Evolutionary conservation across 2,797 vertebrate species (phyloP).

Genomic region (Galago senegalensis): DNA sequence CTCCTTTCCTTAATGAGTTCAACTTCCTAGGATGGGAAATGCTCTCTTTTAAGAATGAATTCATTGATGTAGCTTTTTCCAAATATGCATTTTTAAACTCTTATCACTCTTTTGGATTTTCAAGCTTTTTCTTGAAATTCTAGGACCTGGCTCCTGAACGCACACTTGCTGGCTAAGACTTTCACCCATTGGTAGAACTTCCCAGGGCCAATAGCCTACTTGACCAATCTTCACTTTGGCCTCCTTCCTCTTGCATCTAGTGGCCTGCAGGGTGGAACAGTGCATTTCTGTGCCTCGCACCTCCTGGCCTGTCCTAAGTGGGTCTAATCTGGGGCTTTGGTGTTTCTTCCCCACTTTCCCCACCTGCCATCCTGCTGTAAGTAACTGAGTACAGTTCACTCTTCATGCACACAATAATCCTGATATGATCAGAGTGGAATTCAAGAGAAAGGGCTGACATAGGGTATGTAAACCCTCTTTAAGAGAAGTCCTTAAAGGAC

Average conservation of each 20-base stretch:
- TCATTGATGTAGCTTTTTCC: background rate
- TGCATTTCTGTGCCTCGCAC: background rate
- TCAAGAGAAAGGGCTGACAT: background rate
- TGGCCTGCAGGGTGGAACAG: background rate
- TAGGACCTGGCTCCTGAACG: background rate
- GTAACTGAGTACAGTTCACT: background rate
- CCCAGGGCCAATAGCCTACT: background rate
- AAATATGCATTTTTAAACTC: background rate
- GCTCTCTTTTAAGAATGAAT: background rate
- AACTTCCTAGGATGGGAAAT: background rate
- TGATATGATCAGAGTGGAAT: background rate
- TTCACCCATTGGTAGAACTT: background rate
- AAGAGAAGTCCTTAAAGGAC: constrained; percentile 48
- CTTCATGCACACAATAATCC: background rate
- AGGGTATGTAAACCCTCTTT: background rate
- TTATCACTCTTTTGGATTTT: background rate
- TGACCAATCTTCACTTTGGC: background rate
- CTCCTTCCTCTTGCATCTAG: rapidly evolving
- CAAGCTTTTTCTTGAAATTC: background rate
- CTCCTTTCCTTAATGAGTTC: background rate
- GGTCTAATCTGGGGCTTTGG: background rate
- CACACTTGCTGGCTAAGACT: background rate
- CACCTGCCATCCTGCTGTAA: background rate
- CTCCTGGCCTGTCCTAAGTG: rapidly evolving
- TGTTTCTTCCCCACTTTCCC: background rate